Conservation (phyloP, 2,888 invertebrate genomes). For the Stenichneumon culpator region DNA sequence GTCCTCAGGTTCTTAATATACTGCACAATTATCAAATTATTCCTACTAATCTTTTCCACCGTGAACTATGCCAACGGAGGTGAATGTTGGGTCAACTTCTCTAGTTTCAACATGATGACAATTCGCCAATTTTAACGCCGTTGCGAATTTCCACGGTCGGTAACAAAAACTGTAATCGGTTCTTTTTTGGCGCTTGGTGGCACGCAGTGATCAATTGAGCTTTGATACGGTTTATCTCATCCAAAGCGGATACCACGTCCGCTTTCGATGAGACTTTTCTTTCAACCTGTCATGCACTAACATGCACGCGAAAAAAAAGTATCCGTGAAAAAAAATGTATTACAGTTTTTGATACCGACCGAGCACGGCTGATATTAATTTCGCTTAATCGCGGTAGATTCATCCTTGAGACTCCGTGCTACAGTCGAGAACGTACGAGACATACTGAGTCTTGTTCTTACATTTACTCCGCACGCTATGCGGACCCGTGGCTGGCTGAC, state of each 20-base stretch:
- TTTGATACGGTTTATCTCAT: too few relatives aligned
- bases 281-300: too few relatives aligned
- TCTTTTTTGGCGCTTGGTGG: too few relatives aligned
- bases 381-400: neutral
- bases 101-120: neutral
- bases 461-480: conserved; percentile 67
- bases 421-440: conserved; percentile 20
- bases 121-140: neutral
- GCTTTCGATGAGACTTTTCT: neutral
- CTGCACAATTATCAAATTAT: too few relatives aligned
- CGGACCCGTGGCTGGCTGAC: conserved; percentile 73
- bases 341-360: neutral
- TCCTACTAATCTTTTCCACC: too few relatives aligned
- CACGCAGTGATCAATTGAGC: too few relatives aligned
- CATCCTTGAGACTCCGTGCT: neutral
- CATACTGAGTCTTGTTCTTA: conserved; percentile 69
- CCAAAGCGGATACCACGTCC: neutral
- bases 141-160: neutral
- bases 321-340: neutral
- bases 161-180: neutral
- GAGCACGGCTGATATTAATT: neutral
- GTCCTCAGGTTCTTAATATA: neutral
- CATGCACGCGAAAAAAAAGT: neutral
- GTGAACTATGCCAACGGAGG: neutral
- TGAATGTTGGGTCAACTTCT: neutral